Evolutionary conservation across 2,797 vertebrate species (phyloP), one percentile per base, ranked within the genome.

Genomic region (Hapalemur alaotrensis): DNA sequence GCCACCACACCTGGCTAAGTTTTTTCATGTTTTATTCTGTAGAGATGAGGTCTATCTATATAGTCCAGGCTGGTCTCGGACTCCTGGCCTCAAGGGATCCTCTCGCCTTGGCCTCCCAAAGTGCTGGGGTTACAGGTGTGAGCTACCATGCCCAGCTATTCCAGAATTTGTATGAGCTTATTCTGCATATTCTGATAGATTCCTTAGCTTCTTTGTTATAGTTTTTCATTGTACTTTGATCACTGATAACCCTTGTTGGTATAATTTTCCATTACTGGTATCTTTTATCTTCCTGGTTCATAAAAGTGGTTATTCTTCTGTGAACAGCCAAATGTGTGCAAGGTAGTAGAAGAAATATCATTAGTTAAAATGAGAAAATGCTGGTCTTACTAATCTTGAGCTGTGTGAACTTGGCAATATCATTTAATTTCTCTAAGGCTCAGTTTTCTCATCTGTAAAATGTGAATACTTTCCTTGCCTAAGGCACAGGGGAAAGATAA

Each of bases 381-480:
- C 15, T 88, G 28, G 23, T 41, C 73, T 48, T 90, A 80, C 48
- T 90, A 52, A 81, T 93, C 41, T 86, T 54, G 30, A 97, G 35
- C 48, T 81, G 10, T 81, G 10, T 87, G 67, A 87, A 23, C 63
- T 54, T 80, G 23, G 5, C 87, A 94, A 93, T 25, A 67, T n/a
- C 32, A 89, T 38, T 95, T 84, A 86, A 70, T 48, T 38, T 89
- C 67, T 63, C 59, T 7, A 35, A 80, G 43, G 41, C 25, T 88
- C 50, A 57, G 52, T 92, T 89, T 96, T 95, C 78, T 82, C 57
- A 79, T 43, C 89, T 93, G 30, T 86, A 91, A 93, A 97, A 88
- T 75, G 52, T 54, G 41, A 89, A 88, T 2, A 43, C 4, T 82
- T 94, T 92, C 61, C 63, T 86, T 89, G 20, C 22, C 52, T 83